These are phyloP conservation scores for Palaemon carinicauda DNA, from an alignment of 1,140 invertebrate genomes.

Conservation along the genomic window DNA sequence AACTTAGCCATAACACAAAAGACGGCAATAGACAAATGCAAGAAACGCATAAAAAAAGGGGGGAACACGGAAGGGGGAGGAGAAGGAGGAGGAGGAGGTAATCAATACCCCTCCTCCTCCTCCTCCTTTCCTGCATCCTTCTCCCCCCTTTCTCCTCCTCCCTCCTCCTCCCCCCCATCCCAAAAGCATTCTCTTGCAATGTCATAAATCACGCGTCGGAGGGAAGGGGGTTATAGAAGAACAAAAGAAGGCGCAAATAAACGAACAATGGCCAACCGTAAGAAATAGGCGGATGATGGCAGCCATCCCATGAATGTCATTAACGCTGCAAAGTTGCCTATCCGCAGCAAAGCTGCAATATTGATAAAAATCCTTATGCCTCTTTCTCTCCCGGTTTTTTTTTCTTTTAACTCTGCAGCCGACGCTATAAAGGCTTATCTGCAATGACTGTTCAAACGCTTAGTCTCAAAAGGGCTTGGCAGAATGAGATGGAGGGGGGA, in stretches of 20 bases:
- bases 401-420: not conserved
- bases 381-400: slow-evolving; percentile 3
- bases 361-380: slow-evolving; percentile 33
- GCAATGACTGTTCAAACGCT: slow-evolving; percentile 50
- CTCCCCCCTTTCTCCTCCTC: too few species aligned
- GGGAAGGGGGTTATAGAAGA: not conserved
- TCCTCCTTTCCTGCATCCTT: too few species aligned
- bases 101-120: too few species aligned
- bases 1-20: not conserved
- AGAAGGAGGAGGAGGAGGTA: not conserved
- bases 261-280: not conserved
- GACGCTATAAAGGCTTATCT: slow-evolving; percentile 51
- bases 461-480: slow-evolving; percentile 38
- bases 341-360: slow-evolving; percentile 32
- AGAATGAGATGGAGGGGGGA: slow-evolving; percentile 2
- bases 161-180: not conserved
- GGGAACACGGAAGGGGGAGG: not conserved
- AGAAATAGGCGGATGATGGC: not conserved
- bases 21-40: not conserved
- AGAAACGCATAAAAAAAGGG: not conserved
- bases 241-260: not conserved
- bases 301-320: slow-evolving; percentile 41
- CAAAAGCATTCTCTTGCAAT: not conserved
- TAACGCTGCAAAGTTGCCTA: slow-evolving; percentile 37
- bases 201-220: not conserved